These are phyloP conservation scores for Avahi laniger DNA, from an alignment of 2,797 vertebrate genomes.

Conservation along the genomic window DNA sequence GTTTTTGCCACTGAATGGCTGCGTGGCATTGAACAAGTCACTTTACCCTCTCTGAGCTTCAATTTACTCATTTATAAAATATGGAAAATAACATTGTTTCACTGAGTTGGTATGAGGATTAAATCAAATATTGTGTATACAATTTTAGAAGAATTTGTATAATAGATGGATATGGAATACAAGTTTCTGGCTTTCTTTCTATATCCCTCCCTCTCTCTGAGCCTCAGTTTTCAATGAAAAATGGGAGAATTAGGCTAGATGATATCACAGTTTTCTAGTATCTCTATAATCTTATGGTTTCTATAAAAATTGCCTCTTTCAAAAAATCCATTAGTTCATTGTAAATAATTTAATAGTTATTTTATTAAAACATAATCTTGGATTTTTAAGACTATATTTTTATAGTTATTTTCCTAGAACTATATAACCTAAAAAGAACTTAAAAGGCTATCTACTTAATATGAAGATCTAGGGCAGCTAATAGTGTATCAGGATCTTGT, in stretches of 20 bases:
- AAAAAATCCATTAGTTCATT: neutral
- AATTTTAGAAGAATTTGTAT: neutral
- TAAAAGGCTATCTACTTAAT: neutral
- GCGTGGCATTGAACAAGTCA: neutral
- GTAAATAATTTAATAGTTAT: neutral
- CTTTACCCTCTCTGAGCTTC: neutral
- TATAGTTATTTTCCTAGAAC: neutral
- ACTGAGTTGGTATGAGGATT: neutral
- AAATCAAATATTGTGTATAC: neutral
- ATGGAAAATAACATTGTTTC: neutral
- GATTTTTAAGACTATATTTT: neutral
- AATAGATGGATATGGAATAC: neutral
- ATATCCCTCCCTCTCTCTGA: neutral
- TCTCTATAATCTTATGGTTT: neutral
- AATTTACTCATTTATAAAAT: neutral
- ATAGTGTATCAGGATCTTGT: neutral
- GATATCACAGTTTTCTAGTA: neutral
- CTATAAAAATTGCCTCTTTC: neutral
- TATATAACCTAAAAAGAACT: neutral
- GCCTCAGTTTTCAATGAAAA: neutral
- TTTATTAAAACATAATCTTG: neutral
- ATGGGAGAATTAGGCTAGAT: neutral
- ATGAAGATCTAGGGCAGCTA: neutral
- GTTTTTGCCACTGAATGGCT: neutral
- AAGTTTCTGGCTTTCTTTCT: neutral